Conservation (phyloP, 2,888 invertebrate species). For the Galerucella nymphaeae region DNA sequence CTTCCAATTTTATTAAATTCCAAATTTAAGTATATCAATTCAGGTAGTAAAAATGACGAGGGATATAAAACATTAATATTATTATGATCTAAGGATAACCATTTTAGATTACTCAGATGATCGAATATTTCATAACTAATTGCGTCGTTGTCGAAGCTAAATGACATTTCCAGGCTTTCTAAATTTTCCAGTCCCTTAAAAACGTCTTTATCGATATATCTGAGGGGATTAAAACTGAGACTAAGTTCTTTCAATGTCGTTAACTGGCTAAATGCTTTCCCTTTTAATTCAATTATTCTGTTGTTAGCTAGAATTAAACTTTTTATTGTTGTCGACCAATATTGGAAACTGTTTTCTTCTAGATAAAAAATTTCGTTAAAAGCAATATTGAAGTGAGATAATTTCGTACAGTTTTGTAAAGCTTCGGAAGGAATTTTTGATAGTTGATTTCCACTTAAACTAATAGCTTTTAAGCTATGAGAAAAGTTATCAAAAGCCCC, state of each 20-base stretch:
- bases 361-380: conserved; percentile 87
- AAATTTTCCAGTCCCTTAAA: conserved; percentile 82
- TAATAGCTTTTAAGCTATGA: conserved; percentile 78
- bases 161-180: conserved; percentile 85
- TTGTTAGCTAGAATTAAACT: conserved; percentile 87
- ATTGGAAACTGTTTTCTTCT: conserved; percentile 78
- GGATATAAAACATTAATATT: conserved; percentile 80
- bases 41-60: conserved; percentile 77
- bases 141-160: conserved; percentile 25
- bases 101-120: conserved; percentile 79
- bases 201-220: conserved; percentile 82
- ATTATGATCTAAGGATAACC: conserved; percentile 90
- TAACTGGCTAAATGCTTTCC: conserved; percentile 78
- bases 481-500: conserved; percentile 71
- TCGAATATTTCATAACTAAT: conserved; percentile 71
- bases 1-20: conserved; percentile 85
- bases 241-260: conserved; percentile 87
- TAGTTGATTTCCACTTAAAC: conserved; percentile 84
- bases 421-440: conserved; percentile 77
- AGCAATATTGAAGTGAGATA: conserved; percentile 89
- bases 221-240: conserved; percentile 90
- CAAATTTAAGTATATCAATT: conserved; percentile 83
- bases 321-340: conserved; percentile 83
- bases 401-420: conserved; percentile 77
- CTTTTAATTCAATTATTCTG: conserved; percentile 78